Conservation (phyloP, 2,113 vertebrate species). For the Solenodon paradoxus region DNA sequence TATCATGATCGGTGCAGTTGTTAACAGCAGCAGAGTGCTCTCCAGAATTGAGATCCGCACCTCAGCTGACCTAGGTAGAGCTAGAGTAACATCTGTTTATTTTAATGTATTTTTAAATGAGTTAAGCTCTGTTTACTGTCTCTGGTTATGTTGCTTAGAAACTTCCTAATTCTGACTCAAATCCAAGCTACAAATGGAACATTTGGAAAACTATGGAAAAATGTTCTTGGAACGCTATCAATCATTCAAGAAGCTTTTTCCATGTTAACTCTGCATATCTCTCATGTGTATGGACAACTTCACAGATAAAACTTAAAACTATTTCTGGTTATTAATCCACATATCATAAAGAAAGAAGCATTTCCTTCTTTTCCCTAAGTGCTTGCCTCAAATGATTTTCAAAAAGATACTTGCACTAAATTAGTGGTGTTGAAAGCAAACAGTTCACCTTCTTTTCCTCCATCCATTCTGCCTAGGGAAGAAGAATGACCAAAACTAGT, state of each 20-base stretch:
- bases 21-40: background rate
- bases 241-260: background rate
- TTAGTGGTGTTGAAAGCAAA: background rate
- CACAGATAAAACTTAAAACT: background rate
- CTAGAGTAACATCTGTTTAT: slow-evolving; percentile 24
- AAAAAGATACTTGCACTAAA: background rate
- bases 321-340: background rate
- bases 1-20: background rate
- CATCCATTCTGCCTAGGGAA: background rate
- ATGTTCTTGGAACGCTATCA: slow-evolving; percentile 47
- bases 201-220: slow-evolving; percentile 63
- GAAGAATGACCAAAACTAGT: background rate
- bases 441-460: background rate
- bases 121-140: slow-evolving; percentile 41
- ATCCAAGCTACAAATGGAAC: slow-evolving; percentile 65
- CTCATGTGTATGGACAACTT: background rate
- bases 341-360: background rate
- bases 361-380: background rate
- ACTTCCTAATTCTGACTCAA: slow-evolving; percentile 39
- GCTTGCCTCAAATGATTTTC: background rate
- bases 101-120: slow-evolving; percentile 47
- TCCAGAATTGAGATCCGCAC: background rate
- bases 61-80: background rate
- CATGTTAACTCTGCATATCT: background rate
- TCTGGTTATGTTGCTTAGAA: slow-evolving; percentile 62